Percentiles rank a stretch among this genome's conserved stretches.
Evolutionary conservation across 2,888 invertebrate species (phyloP).

Genomic region (Spialia ferax): DNA sequence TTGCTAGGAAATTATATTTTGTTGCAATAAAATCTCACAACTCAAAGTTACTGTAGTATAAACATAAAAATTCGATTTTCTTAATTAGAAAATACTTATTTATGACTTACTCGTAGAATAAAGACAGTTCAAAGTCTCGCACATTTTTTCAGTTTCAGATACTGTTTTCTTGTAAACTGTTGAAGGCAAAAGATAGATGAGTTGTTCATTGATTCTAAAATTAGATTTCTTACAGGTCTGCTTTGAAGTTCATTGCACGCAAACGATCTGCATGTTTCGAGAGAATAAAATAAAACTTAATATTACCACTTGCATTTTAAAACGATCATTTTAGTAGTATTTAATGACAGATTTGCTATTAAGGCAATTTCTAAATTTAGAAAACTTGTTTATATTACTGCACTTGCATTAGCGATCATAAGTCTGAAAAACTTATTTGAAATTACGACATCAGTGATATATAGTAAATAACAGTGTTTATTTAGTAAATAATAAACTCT

Average conservation of each 20-base stretch:
- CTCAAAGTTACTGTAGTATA: too few species aligned
- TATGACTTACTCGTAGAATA: not conserved
- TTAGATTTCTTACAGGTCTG: constrained; percentile 27
- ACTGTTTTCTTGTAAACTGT: not conserved
- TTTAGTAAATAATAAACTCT: too few species aligned
- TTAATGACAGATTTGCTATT: too few species aligned
- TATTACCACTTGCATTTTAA: constrained; percentile 22
- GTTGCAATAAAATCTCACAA: too few species aligned
- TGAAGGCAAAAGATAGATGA: constrained; percentile 13
- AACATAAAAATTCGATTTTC: too few species aligned
- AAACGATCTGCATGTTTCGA: constrained; percentile 22
- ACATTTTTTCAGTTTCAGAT: not conserved
- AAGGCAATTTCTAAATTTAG: too few species aligned
- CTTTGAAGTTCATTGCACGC: constrained; percentile 22
- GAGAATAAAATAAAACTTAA: constrained; percentile 25
- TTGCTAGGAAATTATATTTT: too few species aligned
- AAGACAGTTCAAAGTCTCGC: not conserved
- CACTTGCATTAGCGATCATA: too few species aligned
- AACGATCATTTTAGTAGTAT: constrained; percentile 3
- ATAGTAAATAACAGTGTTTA: too few species aligned
- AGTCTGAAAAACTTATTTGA: too few species aligned
- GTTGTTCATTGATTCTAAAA: constrained; percentile 21
- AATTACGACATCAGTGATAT: too few species aligned
- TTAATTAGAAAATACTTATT: not conserved
- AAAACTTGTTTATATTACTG: too few species aligned